phyloP scores from a whole-genome alignment of 2,797 vertebrate genomes.

The Urocyon cinereoargenteus region DNA sequence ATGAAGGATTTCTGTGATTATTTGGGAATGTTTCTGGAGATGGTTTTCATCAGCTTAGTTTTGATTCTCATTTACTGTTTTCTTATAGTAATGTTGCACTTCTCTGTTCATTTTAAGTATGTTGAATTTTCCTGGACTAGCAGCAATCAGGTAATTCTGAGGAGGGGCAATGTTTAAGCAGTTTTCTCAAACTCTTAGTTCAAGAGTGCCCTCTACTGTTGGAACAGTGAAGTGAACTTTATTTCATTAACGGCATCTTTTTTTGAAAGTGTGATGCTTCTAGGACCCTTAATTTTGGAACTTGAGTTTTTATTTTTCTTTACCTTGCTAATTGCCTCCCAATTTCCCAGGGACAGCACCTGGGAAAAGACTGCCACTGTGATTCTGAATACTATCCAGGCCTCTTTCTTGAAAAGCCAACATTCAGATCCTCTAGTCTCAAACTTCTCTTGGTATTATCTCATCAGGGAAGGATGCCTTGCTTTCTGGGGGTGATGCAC shows the following conservation, averaged over 20 bases:
- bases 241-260: background rate
- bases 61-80: conserved; percentile 35
- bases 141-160: background rate
- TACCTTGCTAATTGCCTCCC: background rate
- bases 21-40: background rate
- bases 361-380: background rate
- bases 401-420: background rate
- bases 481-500: background rate
- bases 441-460: background rate
- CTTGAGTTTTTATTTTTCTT: conserved; percentile 30
- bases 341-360: background rate
- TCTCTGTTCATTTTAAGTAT: conserved; percentile 14
- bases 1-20: background rate
- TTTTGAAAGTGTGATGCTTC: background rate
- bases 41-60: conserved; percentile 28
- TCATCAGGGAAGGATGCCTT: background rate
- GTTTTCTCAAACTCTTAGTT: conserved; percentile 52
- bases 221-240: conserved; percentile 39
- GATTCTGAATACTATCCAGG: background rate
- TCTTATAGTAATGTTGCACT: background rate
- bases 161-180: background rate
- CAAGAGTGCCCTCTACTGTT: conserved; percentile 74
- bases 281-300: background rate
- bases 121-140: background rate
- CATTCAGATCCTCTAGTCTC: background rate